Base-by-base conservation (phyloP, 2,888 invertebrate genomes). In the Drosophila diplacantha region DNA sequence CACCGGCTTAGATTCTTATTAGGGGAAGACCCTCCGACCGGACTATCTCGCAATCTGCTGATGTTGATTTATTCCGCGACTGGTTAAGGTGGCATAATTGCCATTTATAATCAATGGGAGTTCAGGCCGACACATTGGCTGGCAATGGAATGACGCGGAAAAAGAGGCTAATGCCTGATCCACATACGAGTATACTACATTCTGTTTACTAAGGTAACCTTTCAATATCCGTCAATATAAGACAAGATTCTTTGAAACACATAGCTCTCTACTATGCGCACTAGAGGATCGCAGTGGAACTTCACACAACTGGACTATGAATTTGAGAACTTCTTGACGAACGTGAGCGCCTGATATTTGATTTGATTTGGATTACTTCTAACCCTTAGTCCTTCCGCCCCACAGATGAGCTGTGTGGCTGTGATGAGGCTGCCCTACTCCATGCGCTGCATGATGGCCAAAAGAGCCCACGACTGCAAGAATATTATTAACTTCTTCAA, bases 361-460 rank as follows among this genome's bases (percentile, higher is more conserved):
- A 11, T 12, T 14, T 11, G 14, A 14, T 24, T 32, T 1, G 22
- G 22, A 6, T 22, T 22, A 22, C 14, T 11, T 20, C 7, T n/a
- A n/a, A 18, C 14, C 9, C 4, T 7, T n/a, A 6, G 20, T 37
- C 16, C 14, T n/a, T 24, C 26, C 12, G 2, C 1, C 11, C 3
- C 2, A 4, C 68, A 77, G 82, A 63, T 62, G 14, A 79, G 72
- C 31, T 77, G 77, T 51, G 43, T 64, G 22, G 74, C 52, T 2
- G 39, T 79, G 41, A 18, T 79, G 52, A 39, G 51, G 1, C 37
- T 79, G 26, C 61, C 76, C 0, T 81, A 76, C 7, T 11, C 35
- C 0, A 43, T 39, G 5, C 80, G 77, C 2, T 77, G 77, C 47
- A 24, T 5, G 51, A 68, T 77, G 80, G 47, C 69, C 44, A 16